These are phyloP conservation scores for Poecilus cupreus DNA, from an alignment of 2,888 invertebrate species.

Conservation along the genomic window DNA sequence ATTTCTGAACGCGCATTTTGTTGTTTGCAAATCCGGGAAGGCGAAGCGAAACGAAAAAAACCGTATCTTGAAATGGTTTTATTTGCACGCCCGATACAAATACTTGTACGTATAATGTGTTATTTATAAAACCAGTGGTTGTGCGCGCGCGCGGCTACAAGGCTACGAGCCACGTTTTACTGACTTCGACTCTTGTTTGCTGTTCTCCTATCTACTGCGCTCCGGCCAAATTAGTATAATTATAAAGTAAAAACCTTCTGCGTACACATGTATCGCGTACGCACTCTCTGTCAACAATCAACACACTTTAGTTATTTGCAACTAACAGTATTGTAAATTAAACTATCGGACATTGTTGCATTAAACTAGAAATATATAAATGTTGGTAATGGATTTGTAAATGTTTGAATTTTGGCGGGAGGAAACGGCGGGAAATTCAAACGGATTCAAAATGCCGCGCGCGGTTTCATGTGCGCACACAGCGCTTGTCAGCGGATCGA, in stretches of 20 bases:
- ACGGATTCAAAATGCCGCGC: slow-evolving; percentile 37
- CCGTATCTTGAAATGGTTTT: slow-evolving; percentile 42
- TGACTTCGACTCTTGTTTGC: slow-evolving; percentile 34
- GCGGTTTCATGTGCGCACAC: background rate
- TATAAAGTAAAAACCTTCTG: slow-evolving; percentile 29
- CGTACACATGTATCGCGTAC: background rate
- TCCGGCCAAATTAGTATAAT: slow-evolving; percentile 52
- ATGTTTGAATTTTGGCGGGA: slow-evolving; percentile 14
- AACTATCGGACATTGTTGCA: too few relatives aligned
- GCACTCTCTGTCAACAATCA: too few relatives aligned
- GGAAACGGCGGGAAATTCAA: slow-evolving; percentile 13
- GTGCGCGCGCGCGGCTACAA: slow-evolving; percentile 31
- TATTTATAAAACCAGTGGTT: slow-evolving; percentile 49
- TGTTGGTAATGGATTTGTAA: background rate
- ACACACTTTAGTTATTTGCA: too few relatives aligned
- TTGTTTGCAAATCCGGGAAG: slow-evolving; percentile 43
- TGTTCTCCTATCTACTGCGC: slow-evolving; percentile 32
- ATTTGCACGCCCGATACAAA: slow-evolving; percentile 43
- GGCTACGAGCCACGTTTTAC: slow-evolving; percentile 17
- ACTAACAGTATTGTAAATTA: too few relatives aligned
- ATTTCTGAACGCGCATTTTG: slow-evolving; percentile 43
- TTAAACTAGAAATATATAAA: too few relatives aligned
- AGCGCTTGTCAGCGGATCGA: slow-evolving; percentile 48
- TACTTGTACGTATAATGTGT: slow-evolving; percentile 45
- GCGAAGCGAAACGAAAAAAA: slow-evolving; percentile 38